A percentile compares a stretch with the other conserved stretches of the same genome.
phyloP scores from a whole-genome alignment of 2,113 vertebrate genomes.

The Hippocampus zosterae region DNA sequence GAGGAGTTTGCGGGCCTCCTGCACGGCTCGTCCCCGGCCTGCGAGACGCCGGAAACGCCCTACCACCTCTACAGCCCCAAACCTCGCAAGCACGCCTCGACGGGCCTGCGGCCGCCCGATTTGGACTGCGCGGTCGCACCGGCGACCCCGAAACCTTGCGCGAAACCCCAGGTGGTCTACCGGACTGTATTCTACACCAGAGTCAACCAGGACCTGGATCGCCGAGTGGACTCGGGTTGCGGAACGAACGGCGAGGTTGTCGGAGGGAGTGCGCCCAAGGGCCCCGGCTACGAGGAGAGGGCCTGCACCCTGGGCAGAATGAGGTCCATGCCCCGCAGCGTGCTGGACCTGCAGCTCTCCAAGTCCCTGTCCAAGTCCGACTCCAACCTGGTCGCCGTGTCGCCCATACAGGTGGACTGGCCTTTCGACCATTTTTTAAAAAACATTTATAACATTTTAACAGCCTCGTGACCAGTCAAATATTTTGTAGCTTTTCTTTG shows the following conservation, averaged over 20 bases:
- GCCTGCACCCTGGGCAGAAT: slow-evolving; percentile 93
- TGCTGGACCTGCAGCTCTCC: slow-evolving; percentile 87
- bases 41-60: slow-evolving; percentile 88
- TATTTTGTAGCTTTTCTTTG: no score
- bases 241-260: slow-evolving; percentile 70
- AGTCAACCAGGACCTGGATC: slow-evolving; percentile 72
- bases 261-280: slow-evolving; percentile 56
- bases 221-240: neutral
- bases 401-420: slow-evolving; percentile 55
- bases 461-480: no score
- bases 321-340: slow-evolving; percentile 84
- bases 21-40: slow-evolving; percentile 92
- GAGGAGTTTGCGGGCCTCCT: slow-evolving; percentile 93
- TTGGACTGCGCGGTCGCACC: slow-evolving; percentile 46
- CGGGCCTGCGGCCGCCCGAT: slow-evolving; percentile 65
- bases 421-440: neutral
- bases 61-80: slow-evolving; percentile 84
- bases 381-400: slow-evolving; percentile 82
- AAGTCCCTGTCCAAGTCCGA: slow-evolving; percentile 93
- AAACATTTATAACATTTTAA: no score
- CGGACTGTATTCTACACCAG: slow-evolving; percentile 91
- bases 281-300: slow-evolving; percentile 80
- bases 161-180: slow-evolving; percentile 87
- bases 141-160: slow-evolving; percentile 52
- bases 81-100: slow-evolving; percentile 56